Conservation (phyloP, 53 echinoderm and acorn worm species). For the Echinometra lucunter region DNA sequence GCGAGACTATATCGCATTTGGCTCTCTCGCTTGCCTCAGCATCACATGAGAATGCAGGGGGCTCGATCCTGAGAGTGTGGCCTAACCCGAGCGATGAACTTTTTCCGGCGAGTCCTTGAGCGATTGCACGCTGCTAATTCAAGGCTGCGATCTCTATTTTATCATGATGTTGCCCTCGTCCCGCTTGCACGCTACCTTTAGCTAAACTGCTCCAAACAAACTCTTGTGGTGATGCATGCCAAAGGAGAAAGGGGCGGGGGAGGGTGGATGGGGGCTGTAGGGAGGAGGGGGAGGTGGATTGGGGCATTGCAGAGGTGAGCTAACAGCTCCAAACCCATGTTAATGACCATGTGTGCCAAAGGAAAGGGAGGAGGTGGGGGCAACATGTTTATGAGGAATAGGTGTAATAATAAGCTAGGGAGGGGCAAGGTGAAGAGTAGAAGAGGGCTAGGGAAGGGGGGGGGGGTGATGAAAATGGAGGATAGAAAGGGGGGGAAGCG, state of each 20-base stretch:
- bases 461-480: no score
- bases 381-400: no score
- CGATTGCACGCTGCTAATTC: conserved; percentile 23
- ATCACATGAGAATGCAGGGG: neutral
- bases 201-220: neutral
- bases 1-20: neutral
- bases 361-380: no score
- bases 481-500: no score
- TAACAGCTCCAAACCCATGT: no score
- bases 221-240: neutral
- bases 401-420: no score
- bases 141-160: conserved; percentile 38
- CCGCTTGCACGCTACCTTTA: conserved; percentile 26
- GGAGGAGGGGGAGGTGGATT: neutral
- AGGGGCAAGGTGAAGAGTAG: no score
- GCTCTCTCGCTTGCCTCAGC: neutral
- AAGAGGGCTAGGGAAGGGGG: no score
- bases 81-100: conserved; percentile 5
- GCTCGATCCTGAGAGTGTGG: neutral
- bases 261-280: neutral
- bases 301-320: no score
- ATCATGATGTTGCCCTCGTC: conserved; percentile 23
- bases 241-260: neutral
- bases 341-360: no score
- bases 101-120: conserved; percentile 8